phyloP scores from a whole-genome alignment of 2,113 vertebrate species.

The Misgurnus mizolepis region DNA sequence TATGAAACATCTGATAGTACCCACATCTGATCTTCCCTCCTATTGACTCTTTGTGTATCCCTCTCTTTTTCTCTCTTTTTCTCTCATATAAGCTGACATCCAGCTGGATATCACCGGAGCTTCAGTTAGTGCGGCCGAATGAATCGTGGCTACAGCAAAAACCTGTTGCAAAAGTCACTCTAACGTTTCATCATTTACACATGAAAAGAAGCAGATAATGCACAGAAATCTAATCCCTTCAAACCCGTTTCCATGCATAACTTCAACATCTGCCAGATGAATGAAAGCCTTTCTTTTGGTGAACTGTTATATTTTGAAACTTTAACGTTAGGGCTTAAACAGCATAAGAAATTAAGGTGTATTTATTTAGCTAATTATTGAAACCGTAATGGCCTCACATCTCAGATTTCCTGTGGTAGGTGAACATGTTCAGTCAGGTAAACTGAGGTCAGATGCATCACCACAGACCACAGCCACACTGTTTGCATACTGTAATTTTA shows the following conservation, averaged over 20 bases:
- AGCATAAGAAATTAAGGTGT: no score
- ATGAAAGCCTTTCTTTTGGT: no score
- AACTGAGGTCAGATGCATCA: constrained; percentile 36
- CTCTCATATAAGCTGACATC: constrained; percentile 44
- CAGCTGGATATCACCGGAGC: constrained; percentile 44
- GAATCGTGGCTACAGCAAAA: constrained; percentile 50
- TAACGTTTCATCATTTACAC: constrained; percentile 56
- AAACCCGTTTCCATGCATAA: constrained; percentile 35
- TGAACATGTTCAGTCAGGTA: constrained; percentile 41
- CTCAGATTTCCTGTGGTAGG: constrained; percentile 27
- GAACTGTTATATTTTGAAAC: no score
- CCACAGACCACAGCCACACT: constrained; percentile 49
- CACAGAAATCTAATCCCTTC: constrained; percentile 55
- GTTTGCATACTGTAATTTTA: constrained; percentile 53
- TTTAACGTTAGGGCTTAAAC: no score
- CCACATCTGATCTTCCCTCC: constrained; percentile 47
- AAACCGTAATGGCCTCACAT: no score
- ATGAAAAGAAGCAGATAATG: constrained; percentile 57
- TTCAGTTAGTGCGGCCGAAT: constrained; percentile 40
- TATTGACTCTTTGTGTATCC: constrained; percentile 13
- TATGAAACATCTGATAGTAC: constrained; percentile 58
- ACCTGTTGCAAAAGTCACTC: constrained; percentile 55
- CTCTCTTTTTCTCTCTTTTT: constrained; percentile 17
- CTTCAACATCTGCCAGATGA: constrained; percentile 24
- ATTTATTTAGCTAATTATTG: no score